Base-by-base conservation (phyloP, 2,888 invertebrate species). In the Leptinotarsa rubiginosa region DNA sequence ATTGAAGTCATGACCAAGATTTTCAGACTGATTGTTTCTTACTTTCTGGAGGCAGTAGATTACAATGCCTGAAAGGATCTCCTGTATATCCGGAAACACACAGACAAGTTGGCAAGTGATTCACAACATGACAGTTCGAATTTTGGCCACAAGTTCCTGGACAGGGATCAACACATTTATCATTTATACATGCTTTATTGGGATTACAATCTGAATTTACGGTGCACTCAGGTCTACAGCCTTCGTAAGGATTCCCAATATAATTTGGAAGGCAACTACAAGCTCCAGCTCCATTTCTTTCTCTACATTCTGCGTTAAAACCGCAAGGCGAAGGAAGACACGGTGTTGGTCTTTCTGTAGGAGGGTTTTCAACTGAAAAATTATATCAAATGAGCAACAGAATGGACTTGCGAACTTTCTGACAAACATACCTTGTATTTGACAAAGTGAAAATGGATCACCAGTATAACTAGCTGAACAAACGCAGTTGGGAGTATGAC, bases 141-240 rank as follows among this genome's bases (percentile, higher is more conserved):
- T 93, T 93, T 70, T 88, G 86, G 0, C 95, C 96, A 85, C 96
- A 96, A 20, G 93, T 93, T 76, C 93, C 93, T 12, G 93, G 92
- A 82, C 96, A 96, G 65, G 96, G 95, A 85, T 95, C 93, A 68
- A 89, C 85, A 84, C 96, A 96, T 87, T 95, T 94, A 84, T 92
- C 93, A 80, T 90, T 89, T 1, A 91, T 88, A 83, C 95, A 95
- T 76, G 94, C 93, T 84, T 90, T 91, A 84, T 92, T 90, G 81
- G 91, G 90, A 47, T 92, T 88, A 86, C 95, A 96, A 82, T 95
- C 95, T 15, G 90, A 88, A 84, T 93, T 95, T 3, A 94, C 87
- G n/a, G 93, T 91, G 87, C 95, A 95, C 87, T 96, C 95, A 7
- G 95, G 95, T 80, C 94, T 90, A 85, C 95, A 96, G 56, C 92